Percentiles rank a stretch among this genome's conserved stretches.
Evolutionary conservation across 2,113 vertebrate genomes (phyloP).

Genomic region (Anolis carolinensis): DNA sequence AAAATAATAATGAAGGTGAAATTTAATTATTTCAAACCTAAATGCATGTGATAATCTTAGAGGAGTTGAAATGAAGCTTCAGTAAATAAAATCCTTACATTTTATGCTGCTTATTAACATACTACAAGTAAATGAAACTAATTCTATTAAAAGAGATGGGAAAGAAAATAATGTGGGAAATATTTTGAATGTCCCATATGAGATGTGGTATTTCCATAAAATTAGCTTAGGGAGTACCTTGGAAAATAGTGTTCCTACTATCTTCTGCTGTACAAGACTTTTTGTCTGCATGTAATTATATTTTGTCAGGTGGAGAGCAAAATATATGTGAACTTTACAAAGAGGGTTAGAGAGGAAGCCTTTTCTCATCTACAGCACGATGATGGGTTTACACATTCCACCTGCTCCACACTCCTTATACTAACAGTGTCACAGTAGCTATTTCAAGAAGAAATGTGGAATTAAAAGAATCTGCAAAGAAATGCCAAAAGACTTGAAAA

Average conservation of each 20-base stretch:
- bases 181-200: conserved; percentile 27
- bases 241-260: conserved; percentile 10
- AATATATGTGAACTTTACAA: background rate
- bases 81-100: conserved; percentile 19
- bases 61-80: conserved; percentile 2
- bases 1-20: conserved; percentile 32
- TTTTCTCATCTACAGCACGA: background rate
- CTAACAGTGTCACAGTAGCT: background rate
- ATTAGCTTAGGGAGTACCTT: background rate
- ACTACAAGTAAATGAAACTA: conserved; percentile 23
- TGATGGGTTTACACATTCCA: conserved; percentile 1
- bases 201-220: conserved; percentile 25
- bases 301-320: conserved; percentile 7
- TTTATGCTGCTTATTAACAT: conserved; percentile 6
- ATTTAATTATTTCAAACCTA: conserved; percentile 52
- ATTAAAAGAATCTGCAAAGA: too few species aligned
- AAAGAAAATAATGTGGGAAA: conserved; percentile 34
- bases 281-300: conserved; percentile 22
- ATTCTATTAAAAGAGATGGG: conserved; percentile 22
- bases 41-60: conserved; percentile 29
- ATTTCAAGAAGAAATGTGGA: background rate
- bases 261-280: background rate
- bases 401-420: conserved; percentile 4
- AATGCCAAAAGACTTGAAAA: background rate
- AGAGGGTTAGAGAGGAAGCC: conserved; percentile 1